These are phyloP conservation scores for Lasioglossum vierecki DNA, from an alignment of 2,888 invertebrate species.

Conservation along the genomic window DNA sequence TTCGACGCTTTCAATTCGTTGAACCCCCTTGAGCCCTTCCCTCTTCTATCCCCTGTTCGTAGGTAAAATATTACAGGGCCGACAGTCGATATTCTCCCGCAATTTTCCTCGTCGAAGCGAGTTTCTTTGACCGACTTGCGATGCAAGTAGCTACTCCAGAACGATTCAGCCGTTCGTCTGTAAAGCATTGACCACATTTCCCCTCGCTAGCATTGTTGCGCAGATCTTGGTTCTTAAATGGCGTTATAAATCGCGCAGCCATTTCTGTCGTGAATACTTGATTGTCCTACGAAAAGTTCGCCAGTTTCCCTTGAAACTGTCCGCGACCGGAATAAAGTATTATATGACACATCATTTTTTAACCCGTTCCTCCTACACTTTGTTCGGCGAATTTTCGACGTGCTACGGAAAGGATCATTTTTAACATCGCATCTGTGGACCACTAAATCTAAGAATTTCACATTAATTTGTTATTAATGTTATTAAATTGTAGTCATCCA, in stretches of 20 bases:
- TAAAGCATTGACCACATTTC: conserved; percentile 7
- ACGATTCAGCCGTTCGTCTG: conserved; percentile 16
- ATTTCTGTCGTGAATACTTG: conserved; percentile 16
- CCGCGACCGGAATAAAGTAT: not conserved
- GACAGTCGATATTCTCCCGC: conserved; percentile 5
- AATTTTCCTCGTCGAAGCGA: not conserved
- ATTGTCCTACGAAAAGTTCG: conserved; percentile 7
- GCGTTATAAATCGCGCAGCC: conserved; percentile 8
- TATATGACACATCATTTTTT: not conserved
- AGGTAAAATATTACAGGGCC: not conserved
- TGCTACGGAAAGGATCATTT: not conserved
- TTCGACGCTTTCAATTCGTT: conserved; percentile 19
- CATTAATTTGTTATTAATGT: too few species aligned
- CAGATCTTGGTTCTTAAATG: conserved; percentile 10
- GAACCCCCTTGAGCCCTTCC: not conserved
- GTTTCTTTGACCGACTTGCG: conserved; percentile 16
- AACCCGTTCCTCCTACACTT: not conserved
- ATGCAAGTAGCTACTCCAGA: conserved; percentile 19
- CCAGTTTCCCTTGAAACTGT: not conserved
- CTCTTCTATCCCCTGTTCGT: not conserved
- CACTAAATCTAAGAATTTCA: not conserved
- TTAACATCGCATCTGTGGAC: not conserved
- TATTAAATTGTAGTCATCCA: not conserved
- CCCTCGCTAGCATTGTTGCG: not conserved
- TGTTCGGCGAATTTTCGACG: not conserved